phyloP scores from a whole-genome alignment of 30 jellyfish, hydroid and myxozoan species.

The Hydractinia echinata region DNA sequence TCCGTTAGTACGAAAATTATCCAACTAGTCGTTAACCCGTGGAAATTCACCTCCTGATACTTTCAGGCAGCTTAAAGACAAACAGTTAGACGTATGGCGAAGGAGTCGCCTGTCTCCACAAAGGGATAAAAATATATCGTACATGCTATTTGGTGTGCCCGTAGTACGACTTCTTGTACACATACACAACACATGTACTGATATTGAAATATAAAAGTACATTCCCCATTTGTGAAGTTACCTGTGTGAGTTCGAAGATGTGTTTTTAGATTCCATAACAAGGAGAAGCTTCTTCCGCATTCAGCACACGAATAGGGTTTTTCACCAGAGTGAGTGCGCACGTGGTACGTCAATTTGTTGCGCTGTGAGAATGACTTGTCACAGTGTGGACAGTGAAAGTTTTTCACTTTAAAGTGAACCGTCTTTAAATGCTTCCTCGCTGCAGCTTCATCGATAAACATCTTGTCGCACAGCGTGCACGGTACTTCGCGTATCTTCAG shows the following conservation, averaged over 20 bases:
- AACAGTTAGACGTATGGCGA: too few species aligned
- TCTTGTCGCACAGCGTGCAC: constrained; percentile 97
- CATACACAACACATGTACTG: too few species aligned
- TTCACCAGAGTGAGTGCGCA: constrained; percentile 98
- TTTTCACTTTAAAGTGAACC: constrained; percentile 96
- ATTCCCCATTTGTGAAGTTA: background rate
- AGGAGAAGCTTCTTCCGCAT: constrained; percentile 94
- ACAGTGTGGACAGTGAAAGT: constrained; percentile 98
- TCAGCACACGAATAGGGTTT: constrained; percentile 97
- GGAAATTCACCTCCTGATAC: too few species aligned
- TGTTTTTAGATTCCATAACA: constrained; percentile 95
- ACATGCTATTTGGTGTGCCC: too few species aligned
- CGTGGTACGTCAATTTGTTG: constrained; percentile 90
- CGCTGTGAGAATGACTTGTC: constrained; percentile 99
- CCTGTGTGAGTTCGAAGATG: constrained; percentile 98
- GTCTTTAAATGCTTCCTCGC: constrained; percentile 94
- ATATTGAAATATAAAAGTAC: background rate
- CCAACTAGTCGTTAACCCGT: too few species aligned
- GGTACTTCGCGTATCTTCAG: constrained; percentile 97
- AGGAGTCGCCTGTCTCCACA: too few species aligned
- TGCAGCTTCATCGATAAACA: constrained; percentile 99
- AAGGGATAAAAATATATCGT: too few species aligned
- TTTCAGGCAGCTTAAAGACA: too few species aligned
- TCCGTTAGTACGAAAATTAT: background rate
- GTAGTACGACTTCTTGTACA: too few species aligned